Conservation (phyloP, 2,888 invertebrate genomes). For the Chironomus tentans region DNA sequence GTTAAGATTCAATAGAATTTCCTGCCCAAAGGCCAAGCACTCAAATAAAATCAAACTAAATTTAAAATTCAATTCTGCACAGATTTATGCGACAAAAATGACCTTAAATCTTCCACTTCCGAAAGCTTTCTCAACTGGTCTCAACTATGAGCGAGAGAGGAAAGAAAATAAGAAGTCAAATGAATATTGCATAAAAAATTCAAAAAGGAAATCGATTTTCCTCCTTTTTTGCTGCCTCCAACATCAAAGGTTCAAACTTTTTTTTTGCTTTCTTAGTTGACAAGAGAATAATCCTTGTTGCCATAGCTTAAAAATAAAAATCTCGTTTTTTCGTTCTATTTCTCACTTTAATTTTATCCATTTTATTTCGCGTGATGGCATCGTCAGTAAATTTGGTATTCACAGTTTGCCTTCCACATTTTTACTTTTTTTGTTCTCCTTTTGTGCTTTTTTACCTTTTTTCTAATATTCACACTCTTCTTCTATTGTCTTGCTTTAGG, state of each 20-base stretch:
- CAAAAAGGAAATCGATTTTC: not conserved
- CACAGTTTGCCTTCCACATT: too few relatives aligned
- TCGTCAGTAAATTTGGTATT: too few relatives aligned
- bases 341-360: conserved; percentile 21
- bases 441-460: not conserved
- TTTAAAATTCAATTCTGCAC: too few relatives aligned
- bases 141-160: too few relatives aligned
- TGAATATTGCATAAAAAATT: not conserved
- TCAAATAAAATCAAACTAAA: too few relatives aligned
- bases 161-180: not conserved
- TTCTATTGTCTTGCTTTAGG: not conserved
- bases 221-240: not conserved
- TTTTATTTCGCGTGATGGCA: not conserved
- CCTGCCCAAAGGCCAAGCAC: too few relatives aligned
- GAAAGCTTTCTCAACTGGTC: too few relatives aligned
- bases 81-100: too few relatives aligned
- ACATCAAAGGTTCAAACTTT: not conserved
- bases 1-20: too few relatives aligned
- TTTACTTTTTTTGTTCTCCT: too few relatives aligned
- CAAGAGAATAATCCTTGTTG: not conserved
- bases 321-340: not conserved
- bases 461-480: not conserved
- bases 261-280: not conserved
- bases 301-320: not conserved
- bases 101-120: too few relatives aligned